Percentiles rank a stretch among this genome's conserved stretches.
Conservation (phyloP, 2,113 vertebrate species). For the Ictidomys tridecemlineatus region DNA sequence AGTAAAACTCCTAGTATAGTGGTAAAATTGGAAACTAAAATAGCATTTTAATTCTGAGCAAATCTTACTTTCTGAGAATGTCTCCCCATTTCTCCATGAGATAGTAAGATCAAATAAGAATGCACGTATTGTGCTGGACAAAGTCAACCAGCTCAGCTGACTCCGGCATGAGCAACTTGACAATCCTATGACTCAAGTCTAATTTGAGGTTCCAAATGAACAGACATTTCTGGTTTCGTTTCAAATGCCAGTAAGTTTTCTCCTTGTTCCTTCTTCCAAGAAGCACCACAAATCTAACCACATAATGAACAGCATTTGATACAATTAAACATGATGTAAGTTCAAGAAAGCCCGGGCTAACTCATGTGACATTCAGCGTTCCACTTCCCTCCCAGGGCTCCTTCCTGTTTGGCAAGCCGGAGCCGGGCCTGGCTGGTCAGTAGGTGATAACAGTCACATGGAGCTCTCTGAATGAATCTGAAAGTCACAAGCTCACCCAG, state of each 20-base stretch:
- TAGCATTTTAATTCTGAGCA: not conserved
- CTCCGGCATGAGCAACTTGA: slow-evolving; percentile 53
- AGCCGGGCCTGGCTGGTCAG: not conserved
- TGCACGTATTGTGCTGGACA: slow-evolving; percentile 12
- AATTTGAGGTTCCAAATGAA: slow-evolving; percentile 65
- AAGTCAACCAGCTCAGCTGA: slow-evolving; percentile 30
- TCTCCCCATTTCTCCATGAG: not conserved
- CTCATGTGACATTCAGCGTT: slow-evolving; percentile 50
- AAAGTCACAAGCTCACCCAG: not conserved
- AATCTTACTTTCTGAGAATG: slow-evolving; percentile 54
- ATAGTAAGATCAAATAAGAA: slow-evolving; percentile 55
- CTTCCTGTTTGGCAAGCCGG: not conserved
- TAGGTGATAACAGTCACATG: slow-evolving; percentile 23
- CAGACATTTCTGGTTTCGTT: slow-evolving; percentile 71
- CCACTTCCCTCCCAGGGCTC: not conserved
- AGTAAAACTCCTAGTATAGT: not conserved
- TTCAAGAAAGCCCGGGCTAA: slow-evolving; percentile 33
- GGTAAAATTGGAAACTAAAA: slow-evolving; percentile 44
- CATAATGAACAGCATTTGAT: slow-evolving; percentile 74
- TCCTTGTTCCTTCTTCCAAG: slow-evolving; percentile 64
- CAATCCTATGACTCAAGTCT: slow-evolving; percentile 69
- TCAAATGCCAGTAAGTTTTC: slow-evolving; percentile 64
- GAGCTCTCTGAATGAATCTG: slow-evolving; percentile 33
- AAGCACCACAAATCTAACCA: slow-evolving; percentile 64
- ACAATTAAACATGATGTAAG: slow-evolving; percentile 77